phyloP scores from a whole-genome alignment of 1,140 invertebrate genomes.

The Colletes latitarsis region DNA sequence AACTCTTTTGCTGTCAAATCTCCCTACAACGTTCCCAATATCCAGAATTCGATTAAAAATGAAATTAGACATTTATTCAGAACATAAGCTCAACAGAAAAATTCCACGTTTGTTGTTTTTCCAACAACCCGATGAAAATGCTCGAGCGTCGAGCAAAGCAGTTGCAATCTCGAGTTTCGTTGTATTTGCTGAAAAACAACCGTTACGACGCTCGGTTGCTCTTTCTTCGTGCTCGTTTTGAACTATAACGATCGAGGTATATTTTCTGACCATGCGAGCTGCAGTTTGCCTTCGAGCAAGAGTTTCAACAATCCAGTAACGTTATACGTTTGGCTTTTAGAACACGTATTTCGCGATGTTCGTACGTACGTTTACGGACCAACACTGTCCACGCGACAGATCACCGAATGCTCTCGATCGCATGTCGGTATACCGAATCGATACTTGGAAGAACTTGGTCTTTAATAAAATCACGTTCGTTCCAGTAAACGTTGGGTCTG shows the following conservation, averaged over 20 bases:
- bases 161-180: not conserved
- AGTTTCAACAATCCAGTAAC: not conserved
- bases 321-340: conserved; percentile 14
- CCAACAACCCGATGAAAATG: not conserved
- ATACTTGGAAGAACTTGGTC: no score
- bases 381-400: conserved; percentile 14
- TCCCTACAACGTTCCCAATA: no score
- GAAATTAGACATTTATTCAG: no score
- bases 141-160: not conserved
- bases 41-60: no score
- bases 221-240: not conserved
- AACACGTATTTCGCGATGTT: not conserved
- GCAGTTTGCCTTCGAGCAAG: not conserved
- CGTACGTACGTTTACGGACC: not conserved
- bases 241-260: not conserved
- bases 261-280: not conserved
- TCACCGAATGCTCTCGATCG: no score
- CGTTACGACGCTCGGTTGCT: not conserved
- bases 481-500: not conserved
- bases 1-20: no score
- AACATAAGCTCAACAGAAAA: no score
- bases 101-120: not conserved
- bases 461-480: not conserved
- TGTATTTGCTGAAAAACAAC: not conserved
- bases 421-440: no score